A percentile compares a stretch with the other conserved stretches of the same genome.
Evolutionary conservation across 2,888 invertebrate genomes (phyloP).

Genomic region (Meiosimyza platycephala): DNA sequence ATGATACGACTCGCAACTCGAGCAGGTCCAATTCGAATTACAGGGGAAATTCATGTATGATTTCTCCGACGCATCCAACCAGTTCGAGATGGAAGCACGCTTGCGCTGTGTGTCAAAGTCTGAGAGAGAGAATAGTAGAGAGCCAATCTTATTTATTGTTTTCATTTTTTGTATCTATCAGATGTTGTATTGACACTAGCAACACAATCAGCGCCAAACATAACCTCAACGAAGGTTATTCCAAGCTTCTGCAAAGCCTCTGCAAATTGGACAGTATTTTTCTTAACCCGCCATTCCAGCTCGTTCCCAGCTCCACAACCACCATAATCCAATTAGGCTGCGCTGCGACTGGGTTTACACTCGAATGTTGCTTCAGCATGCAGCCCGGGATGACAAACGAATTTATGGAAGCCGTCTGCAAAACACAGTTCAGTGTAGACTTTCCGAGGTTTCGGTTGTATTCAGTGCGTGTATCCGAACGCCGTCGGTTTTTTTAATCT

Average conservation of each 20-base stretch:
- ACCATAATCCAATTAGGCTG: conserved; percentile 48
- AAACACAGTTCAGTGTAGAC: conserved; percentile 60
- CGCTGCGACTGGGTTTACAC: conserved; percentile 40
- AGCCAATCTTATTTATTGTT: conserved; percentile 1
- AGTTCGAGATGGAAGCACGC: conserved; percentile 35
- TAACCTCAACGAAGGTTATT: conserved; percentile 52
- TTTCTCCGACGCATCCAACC: conserved; percentile 44
- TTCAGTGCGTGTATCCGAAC: conserved; percentile 47
- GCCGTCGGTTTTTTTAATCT: conserved; percentile 47
- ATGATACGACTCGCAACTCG: conserved; percentile 13
- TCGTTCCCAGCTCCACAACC: conserved; percentile 3
- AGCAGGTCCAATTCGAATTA: conserved; percentile 23
- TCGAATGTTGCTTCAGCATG: background rate
- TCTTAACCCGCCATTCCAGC: conserved; percentile 23
- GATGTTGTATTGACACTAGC: conserved; percentile 32
- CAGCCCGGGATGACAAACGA: conserved; percentile 31
- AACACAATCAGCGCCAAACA: conserved; percentile 29
- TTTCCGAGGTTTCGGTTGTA: conserved; percentile 58
- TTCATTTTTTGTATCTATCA: conserved; percentile 33
- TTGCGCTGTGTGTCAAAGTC: conserved; percentile 45
- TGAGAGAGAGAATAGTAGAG: conserved; percentile 18
- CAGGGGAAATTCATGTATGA: conserved; percentile 34
- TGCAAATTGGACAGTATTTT: conserved; percentile 8
- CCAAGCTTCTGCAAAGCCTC: conserved; percentile 3
- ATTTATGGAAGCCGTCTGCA: conserved; percentile 52